Evolutionary conservation across 2,888 invertebrate species (phyloP), one percentile per base, ranked within the genome.

Genomic region (Arrhopalites spinosus): DNA sequence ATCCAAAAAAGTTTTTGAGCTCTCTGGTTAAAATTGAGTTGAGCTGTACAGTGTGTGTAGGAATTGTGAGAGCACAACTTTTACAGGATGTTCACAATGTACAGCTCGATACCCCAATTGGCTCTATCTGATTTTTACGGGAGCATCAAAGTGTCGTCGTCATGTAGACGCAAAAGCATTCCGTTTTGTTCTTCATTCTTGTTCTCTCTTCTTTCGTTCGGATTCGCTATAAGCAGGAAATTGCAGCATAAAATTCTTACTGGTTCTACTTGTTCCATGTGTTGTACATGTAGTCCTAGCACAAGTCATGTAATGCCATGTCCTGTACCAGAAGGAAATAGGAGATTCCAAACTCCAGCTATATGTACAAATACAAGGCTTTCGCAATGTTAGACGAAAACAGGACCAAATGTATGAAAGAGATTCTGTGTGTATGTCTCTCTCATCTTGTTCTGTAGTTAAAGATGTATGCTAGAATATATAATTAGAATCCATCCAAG

Each of bases 401-500:
- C 25, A 59, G 8, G 11, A 20, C 20, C 2, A 59, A 20, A 59
- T 59, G 59, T 59, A 59, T 59, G 59, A 20, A 59, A 23, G 8
- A 11, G 20, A 59, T 59, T 59, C 11, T 5, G 2, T 59, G 25
- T 59, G 1, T 59, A 23, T 59, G 7, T 59, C n/a, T 63, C 13
- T 25, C 23, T 61, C 2, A 8, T 15, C 61, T 61, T 61, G 25
- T 25, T 13, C 61, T 3, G 3, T 59, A 23, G n/a, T n/a, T n/a
- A n/a, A n/a, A n/a, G 23, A 30, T 30, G 27, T 63, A 30, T 63
- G 29, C 30, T 63, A 13, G 30, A 63, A 30, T 63, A 53, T 53
- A 63, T 63, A 30, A 63, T 63, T 63, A 63, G 63, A 63, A 63
- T 63, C 27, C n/a, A 63, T 63, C 27, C n/a, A 63, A 63, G 63